These are phyloP conservation scores for Ferdinandea cuprea DNA, from an alignment of 2,888 invertebrate species.

Conservation along the genomic window DNA sequence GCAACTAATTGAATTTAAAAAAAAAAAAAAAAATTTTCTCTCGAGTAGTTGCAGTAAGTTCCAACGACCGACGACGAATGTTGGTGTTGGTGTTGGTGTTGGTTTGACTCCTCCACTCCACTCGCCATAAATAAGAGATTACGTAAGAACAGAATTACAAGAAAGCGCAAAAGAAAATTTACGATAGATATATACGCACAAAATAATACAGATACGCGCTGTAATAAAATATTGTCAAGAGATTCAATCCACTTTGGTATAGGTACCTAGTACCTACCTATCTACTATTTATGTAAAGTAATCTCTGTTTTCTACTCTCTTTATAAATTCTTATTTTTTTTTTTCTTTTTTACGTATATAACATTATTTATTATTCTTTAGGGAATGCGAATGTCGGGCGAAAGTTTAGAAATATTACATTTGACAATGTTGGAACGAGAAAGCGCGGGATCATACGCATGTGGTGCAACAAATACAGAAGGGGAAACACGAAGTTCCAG, in stretches of 20 bases:
- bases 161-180: neutral
- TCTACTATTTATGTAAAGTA: neutral
- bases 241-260: slow-evolving; percentile 7
- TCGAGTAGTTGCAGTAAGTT: no score
- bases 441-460: slow-evolving; percentile 91
- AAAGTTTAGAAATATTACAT: slow-evolving; percentile 85
- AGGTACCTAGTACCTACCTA: no score
- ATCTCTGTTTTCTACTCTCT: slow-evolving; percentile 6
- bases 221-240: slow-evolving; percentile 8
- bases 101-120: no score
- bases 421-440: slow-evolving; percentile 88
- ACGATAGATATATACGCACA: neutral
- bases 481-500: slow-evolving; percentile 91
- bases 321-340: neutral
- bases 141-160: neutral
- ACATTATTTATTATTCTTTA: slow-evolving; percentile 65
- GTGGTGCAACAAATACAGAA: slow-evolving; percentile 91
- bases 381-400: slow-evolving; percentile 84
- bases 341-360: neutral
- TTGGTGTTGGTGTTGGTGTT: no score
- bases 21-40: no score
- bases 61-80: no score
- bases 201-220: neutral
- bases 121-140: slow-evolving; percentile 16
- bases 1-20: slow-evolving; percentile 14